These are phyloP conservation scores for Tringa solitaria DNA, from an alignment of 2,113 vertebrate genomes.

Conservation along the genomic window DNA sequence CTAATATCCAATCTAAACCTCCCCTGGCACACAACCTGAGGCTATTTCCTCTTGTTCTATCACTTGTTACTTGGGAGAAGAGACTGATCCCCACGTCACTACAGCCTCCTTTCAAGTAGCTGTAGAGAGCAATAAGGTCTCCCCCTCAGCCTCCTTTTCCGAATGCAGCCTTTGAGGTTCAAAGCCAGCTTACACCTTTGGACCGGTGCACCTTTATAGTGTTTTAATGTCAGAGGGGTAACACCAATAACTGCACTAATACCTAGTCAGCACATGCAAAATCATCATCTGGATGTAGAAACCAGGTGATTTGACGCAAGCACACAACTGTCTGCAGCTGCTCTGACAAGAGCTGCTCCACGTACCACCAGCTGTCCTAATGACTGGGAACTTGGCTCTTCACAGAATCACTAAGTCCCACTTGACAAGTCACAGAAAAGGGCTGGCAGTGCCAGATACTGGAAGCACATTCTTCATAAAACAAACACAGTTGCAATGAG, in stretches of 20 bases:
- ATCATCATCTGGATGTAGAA: not conserved
- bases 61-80: not conserved
- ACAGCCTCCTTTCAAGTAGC: not conserved
- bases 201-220: not conserved
- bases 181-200: not conserved
- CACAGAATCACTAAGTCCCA: not conserved
- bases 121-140: not conserved
- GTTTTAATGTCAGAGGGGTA: not conserved
- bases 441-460: not conserved
- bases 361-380: not conserved
- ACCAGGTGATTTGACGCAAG: not conserved
- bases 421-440: not conserved
- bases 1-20: not conserved
- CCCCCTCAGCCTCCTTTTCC: not conserved
- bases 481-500: not conserved
- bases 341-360: not conserved
- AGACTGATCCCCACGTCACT: not conserved
- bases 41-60: not conserved
- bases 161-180: not conserved
- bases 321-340: not conserved
- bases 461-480: not conserved
- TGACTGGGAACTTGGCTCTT: not conserved
- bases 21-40: not conserved
- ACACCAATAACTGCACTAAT: not conserved
- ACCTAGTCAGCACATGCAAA: not conserved